These are phyloP conservation scores for Microtus montanus DNA, from an alignment of 2,113 vertebrate genomes.

Conservation along the genomic window DNA sequence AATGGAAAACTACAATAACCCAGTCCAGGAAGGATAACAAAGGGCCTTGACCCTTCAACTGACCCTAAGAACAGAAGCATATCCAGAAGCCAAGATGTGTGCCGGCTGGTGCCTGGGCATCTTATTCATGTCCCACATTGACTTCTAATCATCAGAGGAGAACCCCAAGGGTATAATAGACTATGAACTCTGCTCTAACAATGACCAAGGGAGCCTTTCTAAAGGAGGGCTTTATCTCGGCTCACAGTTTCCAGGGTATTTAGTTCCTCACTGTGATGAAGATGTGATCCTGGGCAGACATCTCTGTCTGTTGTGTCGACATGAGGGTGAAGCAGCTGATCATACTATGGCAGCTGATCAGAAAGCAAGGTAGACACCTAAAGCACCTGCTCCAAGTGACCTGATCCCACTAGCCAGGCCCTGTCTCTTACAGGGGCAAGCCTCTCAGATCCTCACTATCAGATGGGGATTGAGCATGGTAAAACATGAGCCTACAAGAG, in stretches of 20 bases:
- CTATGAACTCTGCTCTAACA: too few relatives aligned
- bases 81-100: background rate
- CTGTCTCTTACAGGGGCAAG: background rate
- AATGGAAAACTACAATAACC: background rate
- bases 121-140: accelerated
- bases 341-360: too few relatives aligned
- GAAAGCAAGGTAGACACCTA: background rate
- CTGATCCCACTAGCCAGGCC: background rate
- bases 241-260: background rate
- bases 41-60: background rate
- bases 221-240: background rate
- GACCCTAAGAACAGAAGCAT: background rate
- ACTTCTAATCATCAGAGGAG: background rate
- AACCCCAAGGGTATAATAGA: background rate
- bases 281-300: too few relatives aligned
- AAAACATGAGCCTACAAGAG: background rate
- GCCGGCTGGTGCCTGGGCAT: accelerated
- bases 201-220: background rate
- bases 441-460: background rate
- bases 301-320: background rate
- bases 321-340: too few relatives aligned
- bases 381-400: background rate
- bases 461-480: background rate
- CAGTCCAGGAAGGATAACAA: background rate
- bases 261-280: background rate